Evolutionary conservation across 2,888 invertebrate species (phyloP), one percentile per base, ranked within the genome.

Genomic region (Agriotes lineatus): DNA sequence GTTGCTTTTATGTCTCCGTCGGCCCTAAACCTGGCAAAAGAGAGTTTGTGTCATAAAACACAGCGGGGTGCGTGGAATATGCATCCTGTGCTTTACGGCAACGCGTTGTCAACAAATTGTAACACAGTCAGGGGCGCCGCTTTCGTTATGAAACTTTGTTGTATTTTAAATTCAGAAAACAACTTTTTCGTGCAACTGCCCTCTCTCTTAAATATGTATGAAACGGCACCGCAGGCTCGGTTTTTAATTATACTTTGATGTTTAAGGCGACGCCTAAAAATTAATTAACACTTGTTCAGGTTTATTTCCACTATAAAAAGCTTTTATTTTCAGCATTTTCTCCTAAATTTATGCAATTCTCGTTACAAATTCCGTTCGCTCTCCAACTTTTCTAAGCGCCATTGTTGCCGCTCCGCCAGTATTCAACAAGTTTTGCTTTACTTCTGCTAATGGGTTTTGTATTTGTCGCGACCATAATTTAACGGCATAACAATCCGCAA

Each of bases 91-190:
- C 66, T 60, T 59, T 66, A 66, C 44, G 18, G 42, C 54, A 9
- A 19, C 42, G 52, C 37, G 42, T 35, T 60, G 66, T 66, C 59
- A 59, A 66, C 66, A 66, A 66, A 66, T 66, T 66, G 66, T 58
- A 44, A 25, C 64, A 16, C 57, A 48, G 64, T 39, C 37, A 50
- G 64, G 48, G 57, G 64, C 44, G 50, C 56, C 57, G 57, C 63
- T 54, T 63, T 37, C 61, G 61, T 52, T 52, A 52, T 61, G 25
- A 61, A 61, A 52, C 52, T 61, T 61, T 61, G 44, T 45, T 50
- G 39, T 50, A 61, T 50, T 63, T 63, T 63, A 62, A 54, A 62
- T 54, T 62, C 52, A 42, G 37, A 48, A 58, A 62, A 54, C 39
- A 62, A 62, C 62, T 62, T 62, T 62, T 62, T 39, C 54, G 18